A percentile compares a stretch with the other conserved stretches of the same genome.
Evolutionary conservation across 30 jellyfish, hydroid and myxozoan genomes (phyloP).

Genomic region (Cassiopea andromeda): DNA sequence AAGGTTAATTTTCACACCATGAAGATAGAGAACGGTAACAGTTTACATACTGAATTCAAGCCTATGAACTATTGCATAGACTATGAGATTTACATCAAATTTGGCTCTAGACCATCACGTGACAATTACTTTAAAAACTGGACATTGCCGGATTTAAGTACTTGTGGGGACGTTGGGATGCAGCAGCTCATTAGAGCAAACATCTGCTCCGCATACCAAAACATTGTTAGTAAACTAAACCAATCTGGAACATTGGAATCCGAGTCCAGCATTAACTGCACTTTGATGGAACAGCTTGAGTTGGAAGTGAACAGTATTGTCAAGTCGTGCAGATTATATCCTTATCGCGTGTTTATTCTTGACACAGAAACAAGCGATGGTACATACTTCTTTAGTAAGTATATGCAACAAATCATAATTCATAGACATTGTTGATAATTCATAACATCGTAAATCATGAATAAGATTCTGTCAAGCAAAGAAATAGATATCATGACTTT

Average conservation of each 20-base stretch:
- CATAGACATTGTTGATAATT: too few species aligned
- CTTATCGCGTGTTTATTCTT: constrained; percentile 31
- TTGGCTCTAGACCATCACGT: constrained; percentile 59
- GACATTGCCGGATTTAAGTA: constrained; percentile 61
- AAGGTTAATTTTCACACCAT: constrained; percentile 21
- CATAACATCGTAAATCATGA: too few species aligned
- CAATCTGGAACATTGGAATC: background rate
- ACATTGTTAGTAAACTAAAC: constrained; percentile 8
- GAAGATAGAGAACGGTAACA: constrained; percentile 45
- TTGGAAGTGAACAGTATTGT: constrained; percentile 11
- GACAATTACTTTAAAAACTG: constrained; percentile 34
- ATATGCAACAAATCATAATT: background rate
- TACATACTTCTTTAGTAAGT: constrained; percentile 47
- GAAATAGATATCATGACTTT: too few species aligned
- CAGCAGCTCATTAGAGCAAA: constrained; percentile 41
- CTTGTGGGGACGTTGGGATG: constrained; percentile 28
- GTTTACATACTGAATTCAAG: constrained; percentile 45
- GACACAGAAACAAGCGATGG: constrained; percentile 56
- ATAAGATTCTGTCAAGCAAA: too few species aligned
- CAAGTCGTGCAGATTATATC: constrained; percentile 22
- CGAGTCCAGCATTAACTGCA: constrained; percentile 36
- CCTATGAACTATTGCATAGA: constrained; percentile 59
- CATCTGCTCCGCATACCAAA: constrained; percentile 39
- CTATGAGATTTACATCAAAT: constrained; percentile 35
- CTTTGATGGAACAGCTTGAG: constrained; percentile 14